Evolutionary conservation across 2,888 invertebrate genomes (phyloP), one percentile per base, ranked within the genome.

Genomic region (Mamestra brassicae): DNA sequence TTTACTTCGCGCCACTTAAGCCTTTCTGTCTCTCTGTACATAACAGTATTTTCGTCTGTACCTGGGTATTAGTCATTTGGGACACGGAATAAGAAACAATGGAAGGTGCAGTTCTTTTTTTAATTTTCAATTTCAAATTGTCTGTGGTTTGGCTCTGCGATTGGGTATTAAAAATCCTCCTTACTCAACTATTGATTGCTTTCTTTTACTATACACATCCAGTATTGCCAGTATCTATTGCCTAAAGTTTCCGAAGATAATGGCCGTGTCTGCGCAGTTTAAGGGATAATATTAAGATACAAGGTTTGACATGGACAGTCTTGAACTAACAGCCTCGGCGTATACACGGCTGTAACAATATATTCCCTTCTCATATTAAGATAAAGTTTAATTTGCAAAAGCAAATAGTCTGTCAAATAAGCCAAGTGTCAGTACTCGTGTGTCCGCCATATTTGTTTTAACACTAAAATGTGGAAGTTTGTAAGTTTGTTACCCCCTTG

Each of bases 31-130:
- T 73, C 50, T 65, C 36, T 54, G 54, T 76, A 74, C 38, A 62
- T 92, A 93, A 93, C 94, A 89, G 93, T 93, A 90, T 88, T 89
- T 91, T 89, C 78, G 90, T 91, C 89, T 91, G 87, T 87, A 83
- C 82, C 84, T 86, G 85, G 90, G 92, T 92, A 92, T 95, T 92
- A 95, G 94, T 93, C 91, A 93, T 88, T 90, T 86, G 88, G 52
- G 34, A 26, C 80, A 63, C 26, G 34, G 70, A 67, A 34, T 38
- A 68, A 11, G 3, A 62, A 50, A 60, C 1, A 67, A 61, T 67
- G 70, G 54, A 83, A 65, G 42, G 10, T 13, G n/a, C 55, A 76
- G 26, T 58, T 58, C 34, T 64, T n/a, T 60, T 45, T 26, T 47
- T 26, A 4, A 15, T 13, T 26, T 45, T 45, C 10, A 47, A 26